These are phyloP conservation scores for Acleris emargana DNA, from an alignment of 2,888 invertebrate species.

Conservation along the genomic window DNA sequence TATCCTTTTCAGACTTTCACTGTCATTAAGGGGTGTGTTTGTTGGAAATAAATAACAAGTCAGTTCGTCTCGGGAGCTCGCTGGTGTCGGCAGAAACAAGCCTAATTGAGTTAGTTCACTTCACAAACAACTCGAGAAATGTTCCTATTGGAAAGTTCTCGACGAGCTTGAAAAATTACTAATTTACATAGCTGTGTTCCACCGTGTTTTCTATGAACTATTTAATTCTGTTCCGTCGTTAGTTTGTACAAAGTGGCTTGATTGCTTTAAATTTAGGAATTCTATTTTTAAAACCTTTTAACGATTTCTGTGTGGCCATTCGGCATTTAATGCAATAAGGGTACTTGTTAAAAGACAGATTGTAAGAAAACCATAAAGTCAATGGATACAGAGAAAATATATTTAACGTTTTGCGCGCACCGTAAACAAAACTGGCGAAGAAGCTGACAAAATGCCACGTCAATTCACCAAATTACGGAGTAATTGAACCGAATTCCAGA, in stretches of 20 bases:
- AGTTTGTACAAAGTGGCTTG: not conserved
- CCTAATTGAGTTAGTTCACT: constrained; percentile 51
- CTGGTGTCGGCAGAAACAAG: constrained; percentile 44
- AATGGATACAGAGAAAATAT: not conserved
- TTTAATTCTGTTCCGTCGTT: constrained; percentile 10
- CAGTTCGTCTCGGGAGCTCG: constrained; percentile 38
- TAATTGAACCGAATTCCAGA: constrained; percentile 77
- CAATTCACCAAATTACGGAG: constrained; percentile 75
- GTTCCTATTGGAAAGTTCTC: constrained; percentile 47
- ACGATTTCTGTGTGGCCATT: too few relatives aligned
- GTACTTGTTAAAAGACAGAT: not conserved
- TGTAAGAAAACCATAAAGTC: not conserved
- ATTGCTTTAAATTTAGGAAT: too few relatives aligned
- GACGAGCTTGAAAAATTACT: constrained; percentile 47
- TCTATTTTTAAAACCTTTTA: too few relatives aligned
- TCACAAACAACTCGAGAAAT: constrained; percentile 46
- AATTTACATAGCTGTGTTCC: constrained; percentile 42
- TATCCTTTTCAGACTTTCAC: constrained; percentile 14
- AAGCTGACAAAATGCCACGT: constrained; percentile 76
- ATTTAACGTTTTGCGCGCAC: constrained; percentile 22
- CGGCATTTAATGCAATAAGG: too few relatives aligned
- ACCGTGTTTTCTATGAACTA: constrained; percentile 33
- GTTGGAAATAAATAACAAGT: constrained; percentile 41
- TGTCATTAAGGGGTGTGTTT: constrained; percentile 25
- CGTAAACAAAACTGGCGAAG: constrained; percentile 59